These are phyloP conservation scores for Acanthurus tractus DNA, from an alignment of 2,797 vertebrate genomes.

Conservation along the genomic window DNA sequence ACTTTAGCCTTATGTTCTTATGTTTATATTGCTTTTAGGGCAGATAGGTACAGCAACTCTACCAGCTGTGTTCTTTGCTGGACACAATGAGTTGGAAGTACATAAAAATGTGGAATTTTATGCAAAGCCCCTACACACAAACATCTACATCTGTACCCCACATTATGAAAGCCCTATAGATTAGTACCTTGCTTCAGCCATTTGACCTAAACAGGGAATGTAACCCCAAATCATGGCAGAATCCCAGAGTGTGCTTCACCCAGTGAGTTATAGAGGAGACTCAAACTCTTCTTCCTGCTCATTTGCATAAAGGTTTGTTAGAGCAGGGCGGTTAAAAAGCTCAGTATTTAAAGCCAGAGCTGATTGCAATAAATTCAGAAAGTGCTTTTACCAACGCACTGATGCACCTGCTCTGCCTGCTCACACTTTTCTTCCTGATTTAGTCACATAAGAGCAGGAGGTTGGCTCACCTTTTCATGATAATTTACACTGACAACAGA, in stretches of 20 bases:
- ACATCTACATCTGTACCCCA: background rate
- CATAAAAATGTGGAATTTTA: background rate
- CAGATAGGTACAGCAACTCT: background rate
- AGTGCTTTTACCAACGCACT: constrained; percentile 4
- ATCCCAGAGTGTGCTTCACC: constrained; percentile 5
- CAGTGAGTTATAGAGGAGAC: constrained; percentile 1
- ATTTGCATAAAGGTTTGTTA: constrained; percentile 56
- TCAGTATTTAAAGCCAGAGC: background rate
- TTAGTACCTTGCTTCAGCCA: constrained; percentile 18
- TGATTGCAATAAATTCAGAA: constrained; percentile 6
- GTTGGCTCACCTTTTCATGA: background rate
- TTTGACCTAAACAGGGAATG: background rate
- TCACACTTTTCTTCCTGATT: background rate
- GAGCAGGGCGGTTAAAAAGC: constrained; percentile 9
- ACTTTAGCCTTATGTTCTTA: background rate
- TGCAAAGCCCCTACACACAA: background rate
- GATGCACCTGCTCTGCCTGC: background rate
- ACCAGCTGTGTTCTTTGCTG: background rate
- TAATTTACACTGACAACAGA: background rate
- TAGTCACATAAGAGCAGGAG: background rate
- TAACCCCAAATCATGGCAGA: background rate
- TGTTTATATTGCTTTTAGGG: constrained; percentile 50
- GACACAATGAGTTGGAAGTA: constrained; percentile 23
- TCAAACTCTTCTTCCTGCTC: constrained; percentile 3
- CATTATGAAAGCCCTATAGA: background rate